Base-by-base conservation (phyloP, 1,140 invertebrate species). In the Anagrus nilaparvatae region DNA sequence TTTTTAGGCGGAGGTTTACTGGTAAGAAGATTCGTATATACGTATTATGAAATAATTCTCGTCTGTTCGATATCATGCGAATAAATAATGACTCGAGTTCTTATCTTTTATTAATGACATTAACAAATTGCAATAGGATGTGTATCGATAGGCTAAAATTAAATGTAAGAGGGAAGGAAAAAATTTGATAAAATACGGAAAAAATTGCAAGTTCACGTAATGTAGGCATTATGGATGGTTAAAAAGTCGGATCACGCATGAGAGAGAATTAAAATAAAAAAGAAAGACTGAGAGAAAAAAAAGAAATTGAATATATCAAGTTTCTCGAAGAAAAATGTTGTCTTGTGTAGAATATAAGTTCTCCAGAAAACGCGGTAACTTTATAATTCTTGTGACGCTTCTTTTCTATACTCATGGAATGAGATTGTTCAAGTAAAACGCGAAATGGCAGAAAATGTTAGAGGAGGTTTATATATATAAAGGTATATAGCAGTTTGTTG, bases 321-420 rank as follows among this genome's bases (percentile, higher is more conserved):
- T 17, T 10, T 14, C 16, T n/a, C 38, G 32, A 40, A 39, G 24
- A 32, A 37, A n/a, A 23, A 27, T 20, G 25, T 20, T 19, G 17
- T 12, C 29, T n/a, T 5, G 29, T n/a, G n/a, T n/a, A n/a, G n/a
- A n/a, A n/a, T n/a, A n/a, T n/a, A n/a, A n/a, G n/a, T 44, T 27
- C 47, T 44, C 30, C 33, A 13, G 3, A n/a, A 10, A 12, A n/a
- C 34, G 20, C 19, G 21, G 24, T 21, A 56, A 54, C 50, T 54
- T 56, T 53, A 54, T 56, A 56, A 56, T 56, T 56, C 53, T 52
- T 52, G 46, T 38, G 50, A 54, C 51, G 52, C 43, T 56, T 53
- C 48, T 48, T n/a, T n/a, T n/a, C n/a, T n/a, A 25, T 14, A 24
- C 27, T 47, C 19, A 31, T 43, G 32, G 39, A 38, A 29, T 39